These are phyloP conservation scores for Anniella stebbinsi DNA, from an alignment of 2,797 vertebrate species.

Conservation along the genomic window DNA sequence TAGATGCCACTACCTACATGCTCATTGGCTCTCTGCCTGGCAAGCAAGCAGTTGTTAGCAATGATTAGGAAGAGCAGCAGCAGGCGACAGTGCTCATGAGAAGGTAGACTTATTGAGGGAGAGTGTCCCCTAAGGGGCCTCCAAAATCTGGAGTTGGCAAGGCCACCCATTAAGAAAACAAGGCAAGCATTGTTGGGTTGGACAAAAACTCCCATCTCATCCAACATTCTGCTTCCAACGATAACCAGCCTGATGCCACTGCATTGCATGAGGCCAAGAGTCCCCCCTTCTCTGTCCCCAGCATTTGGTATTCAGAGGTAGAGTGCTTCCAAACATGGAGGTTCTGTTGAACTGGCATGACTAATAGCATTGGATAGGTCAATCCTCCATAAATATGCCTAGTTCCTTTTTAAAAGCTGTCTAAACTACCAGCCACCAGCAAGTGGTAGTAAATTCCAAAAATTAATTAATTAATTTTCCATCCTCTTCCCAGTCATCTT, in stretches of 20 bases:
- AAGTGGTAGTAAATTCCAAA: neutral
- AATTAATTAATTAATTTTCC: neutral
- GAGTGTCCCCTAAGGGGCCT: too few species aligned
- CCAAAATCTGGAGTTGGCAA: neutral
- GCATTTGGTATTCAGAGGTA: neutral
- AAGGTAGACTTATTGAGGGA: too few species aligned
- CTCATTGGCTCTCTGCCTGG: too few species aligned
- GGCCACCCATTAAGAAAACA: neutral
- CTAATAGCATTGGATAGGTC: neutral
- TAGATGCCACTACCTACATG: too few species aligned
- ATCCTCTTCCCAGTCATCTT: neutral
- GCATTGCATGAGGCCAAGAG: neutral
- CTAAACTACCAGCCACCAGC: neutral
- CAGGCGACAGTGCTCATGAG: too few species aligned
- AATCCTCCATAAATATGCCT: neutral
- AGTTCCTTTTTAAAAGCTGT: neutral
- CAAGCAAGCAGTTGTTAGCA: too few species aligned
- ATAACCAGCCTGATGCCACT: too few species aligned
- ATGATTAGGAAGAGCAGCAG: too few species aligned
- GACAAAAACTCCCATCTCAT: too few species aligned
- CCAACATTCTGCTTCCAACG: too few species aligned
- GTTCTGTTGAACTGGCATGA: neutral
- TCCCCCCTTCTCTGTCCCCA: neutral
- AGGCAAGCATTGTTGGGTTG: neutral
- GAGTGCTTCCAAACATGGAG: neutral